These are phyloP conservation scores for Phrynocephalus vlangalii DNA, from an alignment of 2,797 vertebrate genomes.

Conservation along the genomic window DNA sequence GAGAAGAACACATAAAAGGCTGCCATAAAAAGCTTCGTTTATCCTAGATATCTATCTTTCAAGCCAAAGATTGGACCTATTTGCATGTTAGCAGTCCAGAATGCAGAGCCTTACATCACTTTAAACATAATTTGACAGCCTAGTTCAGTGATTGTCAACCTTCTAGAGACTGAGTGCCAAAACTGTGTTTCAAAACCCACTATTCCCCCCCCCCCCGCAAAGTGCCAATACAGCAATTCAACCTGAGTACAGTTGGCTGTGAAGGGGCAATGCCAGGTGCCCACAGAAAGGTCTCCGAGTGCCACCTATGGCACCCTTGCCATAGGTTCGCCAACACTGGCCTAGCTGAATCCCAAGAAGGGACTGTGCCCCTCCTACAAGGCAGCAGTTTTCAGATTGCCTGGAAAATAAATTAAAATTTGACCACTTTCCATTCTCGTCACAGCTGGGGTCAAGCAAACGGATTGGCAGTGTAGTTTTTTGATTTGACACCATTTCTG, in stretches of 20 bases:
- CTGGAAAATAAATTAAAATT: conserved; percentile 50
- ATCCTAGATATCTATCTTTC: conserved; percentile 2
- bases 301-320: too few relatives aligned
- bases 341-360: conserved; percentile 16
- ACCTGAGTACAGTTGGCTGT: too few relatives aligned
- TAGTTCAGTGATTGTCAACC: too few relatives aligned
- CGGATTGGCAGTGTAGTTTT: conserved; percentile 35
- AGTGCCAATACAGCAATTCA: too few relatives aligned
- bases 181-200: too few relatives aligned
- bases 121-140: conserved; percentile 25
- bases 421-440: conserved; percentile 40
- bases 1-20: conserved; percentile 24
- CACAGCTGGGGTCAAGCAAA: conserved; percentile 44
- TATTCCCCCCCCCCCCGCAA: too few relatives aligned
- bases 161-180: too few relatives aligned
- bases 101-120: background rate
- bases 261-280: too few relatives aligned
- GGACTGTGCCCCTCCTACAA: conserved; percentile 31
- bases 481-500: conserved; percentile 25
- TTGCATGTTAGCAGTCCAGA: background rate
- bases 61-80: conserved; percentile 25
- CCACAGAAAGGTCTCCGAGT: too few relatives aligned
- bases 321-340: background rate
- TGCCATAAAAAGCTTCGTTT: background rate
- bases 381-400: conserved; percentile 47